Evolutionary conservation across 2,797 vertebrate genomes (phyloP).

Genomic region (Sternotherus odoratus): DNA sequence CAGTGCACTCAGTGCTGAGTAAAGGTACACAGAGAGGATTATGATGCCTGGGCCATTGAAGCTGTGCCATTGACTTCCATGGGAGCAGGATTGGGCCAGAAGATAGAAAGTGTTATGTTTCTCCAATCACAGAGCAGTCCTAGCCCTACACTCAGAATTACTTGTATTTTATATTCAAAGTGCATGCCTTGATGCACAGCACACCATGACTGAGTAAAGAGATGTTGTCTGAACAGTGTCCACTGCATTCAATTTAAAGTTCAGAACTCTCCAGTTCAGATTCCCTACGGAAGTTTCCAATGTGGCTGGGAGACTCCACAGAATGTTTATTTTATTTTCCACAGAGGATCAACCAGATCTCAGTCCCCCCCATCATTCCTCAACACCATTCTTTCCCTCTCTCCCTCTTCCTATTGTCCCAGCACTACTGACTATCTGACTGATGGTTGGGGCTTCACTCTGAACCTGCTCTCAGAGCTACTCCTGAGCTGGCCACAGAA

Average conservation of each 20-base stretch:
- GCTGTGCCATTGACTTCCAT: neutral
- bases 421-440: neutral
- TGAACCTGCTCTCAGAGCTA: neutral
- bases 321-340: neutral
- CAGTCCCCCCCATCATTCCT: neutral
- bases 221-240: rapidly evolving
- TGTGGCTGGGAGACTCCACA: neutral
- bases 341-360: neutral
- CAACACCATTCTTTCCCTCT: neutral
- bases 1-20: neutral
- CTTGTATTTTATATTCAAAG: neutral
- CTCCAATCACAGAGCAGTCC: neutral
- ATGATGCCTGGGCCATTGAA: neutral
- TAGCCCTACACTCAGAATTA: neutral
- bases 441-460: neutral
- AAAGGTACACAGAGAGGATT: neutral
- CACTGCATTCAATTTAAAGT: neutral
- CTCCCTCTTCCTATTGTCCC: rapidly evolving
- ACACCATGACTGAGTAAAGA: rapidly evolving
- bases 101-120: neutral
- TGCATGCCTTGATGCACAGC: neutral
- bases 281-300: rapidly evolving
- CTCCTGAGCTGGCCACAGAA: rapidly evolving
- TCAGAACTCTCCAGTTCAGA: neutral
- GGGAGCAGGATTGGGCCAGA: neutral